Base-by-base conservation (phyloP, 2,113 vertebrate species). In the Indicator indicator region DNA sequence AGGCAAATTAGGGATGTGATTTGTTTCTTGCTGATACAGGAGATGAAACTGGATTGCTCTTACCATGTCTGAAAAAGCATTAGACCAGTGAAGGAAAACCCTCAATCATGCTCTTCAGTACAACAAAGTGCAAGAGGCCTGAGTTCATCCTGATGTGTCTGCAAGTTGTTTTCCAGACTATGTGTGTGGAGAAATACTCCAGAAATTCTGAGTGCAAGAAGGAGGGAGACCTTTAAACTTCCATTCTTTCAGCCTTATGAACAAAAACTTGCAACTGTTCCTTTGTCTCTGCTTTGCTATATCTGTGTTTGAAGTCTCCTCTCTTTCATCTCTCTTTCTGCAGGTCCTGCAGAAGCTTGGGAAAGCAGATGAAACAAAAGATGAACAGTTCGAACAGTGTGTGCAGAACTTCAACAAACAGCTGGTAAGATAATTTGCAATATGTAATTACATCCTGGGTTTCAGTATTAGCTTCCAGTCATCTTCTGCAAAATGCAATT, bases 351-450 rank as follows among this genome's bases (percentile, higher is more conserved):
- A 99, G 97, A 99, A 99, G 91, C 98, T 99, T 85, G 99, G 99
- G 32, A 99, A 99, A 97, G 99, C 99, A 3, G 99, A 99, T 44
- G 99, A 99, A 97, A 99, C 99, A 65, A 99, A 99, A 98, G 99
- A 99, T 88, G 97, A 98, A 63, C 99, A 99, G 77, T 99, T 99
- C 79, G 99, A 99, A 96, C 99, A 99, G 87, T 99, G 98, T 11
- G 99, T 99, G 80, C 98, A 99, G 94, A 99, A 99, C 97, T 99
- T 99, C 97, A 99, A 98, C 97, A 99, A 99, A 97, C 99, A 99
- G 98, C 98, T 99, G 98, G 99, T 99, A 96, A 98, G 98, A 85
- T 70, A 78, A 79, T 76, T 89, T 24, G 30, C 0, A 0, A 80
- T 69, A 26, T 36, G 30, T 81, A 78, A 83, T 82, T 88, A 46